These are phyloP conservation scores for Ptychodera flava DNA, from an alignment of 35 echinoderm and acorn worm species.

Conservation along the genomic window DNA sequence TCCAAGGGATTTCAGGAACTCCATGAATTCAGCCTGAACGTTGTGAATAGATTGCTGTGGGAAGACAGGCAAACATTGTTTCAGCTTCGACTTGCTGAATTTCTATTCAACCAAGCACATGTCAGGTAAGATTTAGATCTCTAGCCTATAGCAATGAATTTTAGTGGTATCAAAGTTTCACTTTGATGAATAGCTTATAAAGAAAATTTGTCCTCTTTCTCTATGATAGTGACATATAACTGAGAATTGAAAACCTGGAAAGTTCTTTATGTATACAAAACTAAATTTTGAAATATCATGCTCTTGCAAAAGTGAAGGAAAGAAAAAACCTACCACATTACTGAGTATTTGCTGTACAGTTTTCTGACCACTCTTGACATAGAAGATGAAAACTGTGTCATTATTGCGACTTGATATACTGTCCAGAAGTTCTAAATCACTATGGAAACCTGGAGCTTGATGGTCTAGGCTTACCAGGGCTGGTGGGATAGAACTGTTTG, in stretches of 20 bases:
- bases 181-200: too few species aligned
- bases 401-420: conserved; percentile 85
- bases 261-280: too few species aligned
- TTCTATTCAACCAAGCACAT: too few species aligned
- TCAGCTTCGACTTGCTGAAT: too few species aligned
- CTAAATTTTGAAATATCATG: too few species aligned
- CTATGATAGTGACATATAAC: too few species aligned
- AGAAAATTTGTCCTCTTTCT: too few species aligned
- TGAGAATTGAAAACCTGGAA: too few species aligned
- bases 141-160: too few species aligned
- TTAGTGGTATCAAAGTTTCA: too few species aligned
- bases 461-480: conserved; percentile 68
- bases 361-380: conserved; percentile 89
- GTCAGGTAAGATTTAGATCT: too few species aligned
- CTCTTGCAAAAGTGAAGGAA: too few species aligned
- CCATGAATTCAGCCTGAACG: conserved; percentile 71
- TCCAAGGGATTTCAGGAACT: conserved; percentile 83
- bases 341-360: conserved; percentile 62
- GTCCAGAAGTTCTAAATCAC: conserved; percentile 71
- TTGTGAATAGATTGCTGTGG: neutral
- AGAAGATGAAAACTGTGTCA: conserved; percentile 91
- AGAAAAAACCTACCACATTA: conserved; percentile 79
- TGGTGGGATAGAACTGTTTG: conserved; percentile 70
- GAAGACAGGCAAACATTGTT: neutral
- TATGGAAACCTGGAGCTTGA: conserved; percentile 32